These are phyloP conservation scores for Cololabis saira DNA, from an alignment of 2,113 vertebrate genomes.

Conservation along the genomic window DNA sequence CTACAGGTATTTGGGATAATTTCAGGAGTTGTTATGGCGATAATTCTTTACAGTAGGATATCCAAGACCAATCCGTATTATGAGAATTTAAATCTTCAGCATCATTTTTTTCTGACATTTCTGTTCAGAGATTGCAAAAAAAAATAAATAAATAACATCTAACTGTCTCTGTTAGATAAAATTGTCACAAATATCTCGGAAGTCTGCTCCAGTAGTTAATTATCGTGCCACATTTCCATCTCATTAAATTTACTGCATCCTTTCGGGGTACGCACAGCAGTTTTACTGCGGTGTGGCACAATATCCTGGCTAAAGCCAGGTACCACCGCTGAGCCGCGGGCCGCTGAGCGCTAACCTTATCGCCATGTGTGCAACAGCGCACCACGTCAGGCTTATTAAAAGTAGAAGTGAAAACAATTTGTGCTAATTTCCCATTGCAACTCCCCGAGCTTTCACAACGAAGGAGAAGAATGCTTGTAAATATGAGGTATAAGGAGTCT, in stretches of 20 bases:
- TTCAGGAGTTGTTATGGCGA: slow-evolving; percentile 63
- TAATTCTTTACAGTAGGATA: slow-evolving; percentile 30
- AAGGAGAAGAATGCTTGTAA: slow-evolving; percentile 63
- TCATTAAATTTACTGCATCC: slow-evolving; percentile 66
- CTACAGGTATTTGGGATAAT: slow-evolving; percentile 75
- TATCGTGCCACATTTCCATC: slow-evolving; percentile 19
- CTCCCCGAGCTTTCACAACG: slow-evolving; percentile 48
- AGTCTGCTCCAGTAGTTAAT: slow-evolving; percentile 28
- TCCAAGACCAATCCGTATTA: background rate
- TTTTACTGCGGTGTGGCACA: slow-evolving; percentile 48
- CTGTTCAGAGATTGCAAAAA: background rate
- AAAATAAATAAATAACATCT: background rate
- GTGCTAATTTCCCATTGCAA: slow-evolving; percentile 64
- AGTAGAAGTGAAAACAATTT: slow-evolving; percentile 61
- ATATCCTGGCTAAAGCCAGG: slow-evolving; percentile 38
- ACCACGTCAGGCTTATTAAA: slow-evolving; percentile 9
- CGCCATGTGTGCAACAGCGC: slow-evolving; percentile 40
- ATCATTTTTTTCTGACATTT: no score
- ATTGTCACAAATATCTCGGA: background rate
- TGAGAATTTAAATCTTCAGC: background rate
- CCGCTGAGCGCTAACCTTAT: slow-evolving; percentile 29
- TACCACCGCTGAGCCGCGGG: slow-evolving; percentile 44
- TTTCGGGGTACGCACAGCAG: slow-evolving; percentile 33
- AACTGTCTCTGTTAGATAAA: background rate
- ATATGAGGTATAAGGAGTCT: slow-evolving; percentile 40